A percentile compares a stretch with the other conserved stretches of the same genome.
Conservation (phyloP, 2,888 invertebrate species). For the Dicyrtomina minuta region DNA sequence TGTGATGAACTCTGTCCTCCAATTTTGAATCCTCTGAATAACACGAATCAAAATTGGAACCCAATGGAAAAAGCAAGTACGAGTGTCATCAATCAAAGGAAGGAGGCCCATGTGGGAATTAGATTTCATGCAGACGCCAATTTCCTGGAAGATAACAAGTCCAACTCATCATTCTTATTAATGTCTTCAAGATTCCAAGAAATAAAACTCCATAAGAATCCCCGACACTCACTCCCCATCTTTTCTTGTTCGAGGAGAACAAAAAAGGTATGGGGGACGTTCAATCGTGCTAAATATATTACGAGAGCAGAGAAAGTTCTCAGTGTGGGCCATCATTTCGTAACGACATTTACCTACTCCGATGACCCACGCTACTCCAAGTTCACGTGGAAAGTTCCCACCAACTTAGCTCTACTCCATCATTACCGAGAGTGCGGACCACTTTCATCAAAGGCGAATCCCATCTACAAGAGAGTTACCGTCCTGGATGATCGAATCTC, state of each 20-base stretch:
- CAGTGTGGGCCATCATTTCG: slow-evolving; percentile 89
- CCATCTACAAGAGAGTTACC: slow-evolving; percentile 32
- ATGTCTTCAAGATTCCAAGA: neutral
- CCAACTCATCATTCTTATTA: no score
- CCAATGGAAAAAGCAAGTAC: neutral
- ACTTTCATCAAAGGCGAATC: slow-evolving; percentile 40
- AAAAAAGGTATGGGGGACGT: slow-evolving; percentile 46
- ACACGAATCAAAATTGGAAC: no score
- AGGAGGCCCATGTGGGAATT: no score
- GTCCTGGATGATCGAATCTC: slow-evolving; percentile 29
- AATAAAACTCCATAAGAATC: no score
- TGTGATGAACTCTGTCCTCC: slow-evolving; percentile 48
- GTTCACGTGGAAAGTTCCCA: slow-evolving; percentile 74
- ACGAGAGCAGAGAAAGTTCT: slow-evolving; percentile 78
- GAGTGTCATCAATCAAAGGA: neutral
- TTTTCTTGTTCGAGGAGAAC: slow-evolving; percentile 42
- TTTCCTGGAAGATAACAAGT: no score
- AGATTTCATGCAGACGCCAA: no score
- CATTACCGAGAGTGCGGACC: slow-evolving; percentile 72
- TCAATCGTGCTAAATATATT: slow-evolving; percentile 76
- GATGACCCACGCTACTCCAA: slow-evolving; percentile 32
- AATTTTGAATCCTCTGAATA: no score
- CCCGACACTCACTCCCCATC: slow-evolving; percentile 32
- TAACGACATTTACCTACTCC: slow-evolving; percentile 55
- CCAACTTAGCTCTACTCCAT: slow-evolving; percentile 77